Conservation (phyloP, 2,113 vertebrate genomes). For the Myocastor coypus region DNA sequence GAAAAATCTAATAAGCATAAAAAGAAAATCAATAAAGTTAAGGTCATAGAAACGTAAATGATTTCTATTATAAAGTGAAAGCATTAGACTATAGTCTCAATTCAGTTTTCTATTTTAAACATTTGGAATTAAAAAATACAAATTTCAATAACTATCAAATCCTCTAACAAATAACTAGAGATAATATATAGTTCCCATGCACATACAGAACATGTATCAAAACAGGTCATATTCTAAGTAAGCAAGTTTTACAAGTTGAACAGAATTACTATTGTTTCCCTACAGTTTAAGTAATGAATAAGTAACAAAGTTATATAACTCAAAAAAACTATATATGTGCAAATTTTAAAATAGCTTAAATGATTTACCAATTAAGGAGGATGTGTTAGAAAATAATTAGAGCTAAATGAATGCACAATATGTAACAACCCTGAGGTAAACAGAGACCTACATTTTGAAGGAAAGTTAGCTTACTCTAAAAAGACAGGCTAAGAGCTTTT, state of each 20-base stretch:
- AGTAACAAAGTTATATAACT: not conserved
- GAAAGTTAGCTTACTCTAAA: not conserved
- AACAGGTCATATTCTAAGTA: not conserved
- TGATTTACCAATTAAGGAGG: not conserved
- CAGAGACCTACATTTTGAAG: not conserved
- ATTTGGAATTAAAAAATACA: not conserved
- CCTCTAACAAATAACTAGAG: not conserved
- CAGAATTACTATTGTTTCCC: not conserved
- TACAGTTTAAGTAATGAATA: not conserved
- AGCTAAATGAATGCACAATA: not conserved
- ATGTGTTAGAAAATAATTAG: not conserved
- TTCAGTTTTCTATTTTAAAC: conserved; percentile 15
- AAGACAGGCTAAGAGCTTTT: not conserved
- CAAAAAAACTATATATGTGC: not conserved
- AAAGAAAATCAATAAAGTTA: not conserved
- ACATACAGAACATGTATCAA: not conserved
- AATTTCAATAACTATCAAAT: not conserved
- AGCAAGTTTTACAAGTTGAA: not conserved
- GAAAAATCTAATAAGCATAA: not conserved
- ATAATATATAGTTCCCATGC: not conserved
- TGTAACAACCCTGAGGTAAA: not conserved
- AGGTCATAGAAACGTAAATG: not conserved
- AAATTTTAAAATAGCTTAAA: conserved; percentile 9
- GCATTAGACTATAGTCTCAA: not conserved
- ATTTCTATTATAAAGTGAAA: not conserved